These are phyloP conservation scores for Yponomeuta evonymella DNA, from an alignment of 2,888 invertebrate genomes.

Conservation along the genomic window DNA sequence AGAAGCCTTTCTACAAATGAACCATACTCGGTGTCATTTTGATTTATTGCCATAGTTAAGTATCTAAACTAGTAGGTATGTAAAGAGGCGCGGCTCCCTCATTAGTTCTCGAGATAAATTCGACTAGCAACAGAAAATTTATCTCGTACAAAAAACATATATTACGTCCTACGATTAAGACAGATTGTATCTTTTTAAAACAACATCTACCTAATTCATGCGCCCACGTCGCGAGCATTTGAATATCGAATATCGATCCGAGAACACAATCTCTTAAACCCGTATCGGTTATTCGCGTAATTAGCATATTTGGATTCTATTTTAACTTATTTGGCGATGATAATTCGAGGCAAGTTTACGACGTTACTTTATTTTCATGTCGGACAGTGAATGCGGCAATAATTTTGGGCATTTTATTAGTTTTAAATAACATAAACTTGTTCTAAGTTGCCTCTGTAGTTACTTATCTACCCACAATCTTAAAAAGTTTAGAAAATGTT, in stretches of 20 bases:
- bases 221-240: slow-evolving; percentile 61
- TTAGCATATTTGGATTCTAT: slow-evolving; percentile 58
- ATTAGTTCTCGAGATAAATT: slow-evolving; percentile 51
- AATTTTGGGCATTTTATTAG: slow-evolving; percentile 57
- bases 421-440: slow-evolving; percentile 51
- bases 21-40: slow-evolving; percentile 42
- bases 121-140: slow-evolving; percentile 39
- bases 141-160: slow-evolving; percentile 50
- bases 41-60: slow-evolving; percentile 43
- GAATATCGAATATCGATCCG: slow-evolving; percentile 46
- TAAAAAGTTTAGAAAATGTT: background rate
- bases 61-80: slow-evolving; percentile 25
- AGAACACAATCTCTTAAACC: background rate
- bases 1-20: slow-evolving; percentile 47
- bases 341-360: slow-evolving; percentile 58
- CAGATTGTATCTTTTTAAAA: slow-evolving; percentile 64
- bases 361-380: slow-evolving; percentile 43
- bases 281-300: slow-evolving; percentile 33
- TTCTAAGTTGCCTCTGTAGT: slow-evolving; percentile 24
- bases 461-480: background rate
- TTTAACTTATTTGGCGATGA: slow-evolving; percentile 58
- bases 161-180: slow-evolving; percentile 62
- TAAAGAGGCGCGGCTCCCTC: slow-evolving; percentile 41
- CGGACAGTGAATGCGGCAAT: slow-evolving; percentile 40
- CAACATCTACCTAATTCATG: slow-evolving; percentile 48